Evolutionary conservation across 2,888 invertebrate species (phyloP), one percentile per base, ranked within the genome.

Genomic region (Masnerella sp.): DNA sequence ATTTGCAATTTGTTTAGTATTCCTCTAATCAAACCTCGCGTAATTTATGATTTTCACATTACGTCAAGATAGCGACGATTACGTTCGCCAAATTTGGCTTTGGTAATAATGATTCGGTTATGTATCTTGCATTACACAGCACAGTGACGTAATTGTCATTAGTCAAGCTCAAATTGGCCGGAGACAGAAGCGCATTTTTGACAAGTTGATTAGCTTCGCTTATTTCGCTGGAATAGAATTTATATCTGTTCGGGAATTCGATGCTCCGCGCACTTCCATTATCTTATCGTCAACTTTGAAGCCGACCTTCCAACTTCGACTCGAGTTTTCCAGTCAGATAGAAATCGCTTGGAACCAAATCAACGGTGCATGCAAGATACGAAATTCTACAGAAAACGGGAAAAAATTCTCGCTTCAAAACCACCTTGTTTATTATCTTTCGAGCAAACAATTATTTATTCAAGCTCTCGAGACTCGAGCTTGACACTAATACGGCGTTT

Each of bases 241-340:
- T 42, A 51, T 40, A 47, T 49, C 30, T 28, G 40, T 25, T 47
- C 30, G 7, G 47, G 47, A 59, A 25, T 59, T 59, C 14, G 36
- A 58, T 32, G 22, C 34, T 36, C 17, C 20, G 28, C 36, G 28
- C 36, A 45, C 32, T 43, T 52, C 34, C 43, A 43, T 45, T 54
- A 52, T 38, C 43, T 64, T 64, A 64, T 52, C 62, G 28, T 43
- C 17, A 28, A 42, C 62, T 43, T 7, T 1, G 22, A 22, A 32
- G 36, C n/a, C 51, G 36, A 64, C 52, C 52, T 64, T 47, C 34
- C 36, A 52, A 52, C 43, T 32, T 51, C 62, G 40, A 34, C n/a
- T 28, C 32, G 22, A 51, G 17, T 62, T 51, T 32, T 42, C 42
- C 30, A 36, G 32, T 30, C 42, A 22, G 62, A 62, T 49, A 49